Evolutionary conservation across 1,140 invertebrate species (phyloP), one percentile per base, ranked within the genome.

Genomic region (Idris sp.): DNA sequence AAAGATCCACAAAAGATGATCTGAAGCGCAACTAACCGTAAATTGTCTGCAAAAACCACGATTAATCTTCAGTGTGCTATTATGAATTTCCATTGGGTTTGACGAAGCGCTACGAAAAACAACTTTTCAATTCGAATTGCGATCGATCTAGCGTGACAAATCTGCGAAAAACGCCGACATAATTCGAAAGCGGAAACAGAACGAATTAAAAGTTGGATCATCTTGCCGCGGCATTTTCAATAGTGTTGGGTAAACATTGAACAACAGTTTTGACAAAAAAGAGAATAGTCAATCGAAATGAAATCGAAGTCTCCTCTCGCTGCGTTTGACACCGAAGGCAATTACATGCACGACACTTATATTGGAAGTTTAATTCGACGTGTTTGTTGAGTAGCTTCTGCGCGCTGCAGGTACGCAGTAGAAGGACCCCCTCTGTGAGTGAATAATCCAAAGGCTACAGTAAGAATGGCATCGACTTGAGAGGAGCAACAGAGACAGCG

Each of bases 381-480:
- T 75, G 53, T 69, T 69, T 58, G 64, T 68, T 35, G 73, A 75
- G 64, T 69, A 56, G 48, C 5, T 64, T 19, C n/a, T n/a, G n/a
- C n/a, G 19, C 19, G 6, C 6, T 6, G 53, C 59, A 59, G 59
- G 59, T 61, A 44, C 54, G 54, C 41, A 35, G 43, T 54, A 11
- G 35, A 62, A 44, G 30, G 41, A n/a, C n/a, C n/a, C 61, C 40
- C 54, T 59, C 15, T 18, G 48, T 48, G 22, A 56, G 31, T 65
- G 51, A 54, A 79, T 79, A 76, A 74, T 73, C 64, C 58, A 68
- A 74, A 73, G 67, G 69, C 73, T 71, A 73, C 69, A 58, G 61
- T 65, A 51, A 33, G 33, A 78, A 78, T 74, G 46, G 54, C 69
- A 68, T 62, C 46, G 61, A 54, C 67, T 75, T 62, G 18, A 30